These are phyloP conservation scores for Apogon hyalosoma DNA, from an alignment of 2,797 vertebrate genomes.

Conservation along the genomic window DNA sequence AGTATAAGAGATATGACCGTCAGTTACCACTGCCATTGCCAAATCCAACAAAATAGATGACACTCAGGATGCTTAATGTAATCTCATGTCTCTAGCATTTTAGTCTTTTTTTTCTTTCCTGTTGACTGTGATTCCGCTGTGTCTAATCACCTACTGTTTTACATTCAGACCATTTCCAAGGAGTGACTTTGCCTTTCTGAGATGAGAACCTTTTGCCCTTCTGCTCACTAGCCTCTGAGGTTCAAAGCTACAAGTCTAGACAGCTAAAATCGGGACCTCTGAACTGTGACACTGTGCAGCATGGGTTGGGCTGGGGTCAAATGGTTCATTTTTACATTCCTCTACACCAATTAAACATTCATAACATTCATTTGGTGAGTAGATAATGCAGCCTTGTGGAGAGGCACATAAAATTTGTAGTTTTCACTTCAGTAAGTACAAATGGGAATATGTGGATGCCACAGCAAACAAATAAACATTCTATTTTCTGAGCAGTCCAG, in stretches of 20 bases:
- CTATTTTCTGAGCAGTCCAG: not conserved
- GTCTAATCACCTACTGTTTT: slow-evolving; percentile 34
- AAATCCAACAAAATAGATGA: not conserved
- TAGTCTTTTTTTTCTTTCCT: not conserved
- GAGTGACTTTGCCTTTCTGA: slow-evolving; percentile 25
- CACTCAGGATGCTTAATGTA: not conserved
- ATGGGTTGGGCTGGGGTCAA: slow-evolving; percentile 42
- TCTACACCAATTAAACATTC: slow-evolving; percentile 60
- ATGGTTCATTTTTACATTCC: slow-evolving; percentile 43
- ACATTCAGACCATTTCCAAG: slow-evolving; percentile 48
- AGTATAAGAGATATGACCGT: not conserved
- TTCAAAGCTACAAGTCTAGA: slow-evolving; percentile 55
- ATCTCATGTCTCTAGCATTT: not conserved
- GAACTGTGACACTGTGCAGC: slow-evolving; percentile 34
- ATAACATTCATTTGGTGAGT: slow-evolving; percentile 34
- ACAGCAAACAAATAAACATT: not conserved
- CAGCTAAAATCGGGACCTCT: slow-evolving; percentile 50
- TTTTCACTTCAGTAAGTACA: not conserved
- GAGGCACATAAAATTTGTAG: slow-evolving; percentile 1
- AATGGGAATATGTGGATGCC: not conserved
- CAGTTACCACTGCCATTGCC: not conserved
- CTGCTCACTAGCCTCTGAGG: slow-evolving; percentile 33
- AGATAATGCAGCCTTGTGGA: slow-evolving; percentile 29
- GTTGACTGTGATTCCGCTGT: too few relatives aligned
- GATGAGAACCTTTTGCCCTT: slow-evolving; percentile 54